These are phyloP conservation scores for Siniperca undulata DNA, from an alignment of 2,797 vertebrate species.

Conservation along the genomic window DNA sequence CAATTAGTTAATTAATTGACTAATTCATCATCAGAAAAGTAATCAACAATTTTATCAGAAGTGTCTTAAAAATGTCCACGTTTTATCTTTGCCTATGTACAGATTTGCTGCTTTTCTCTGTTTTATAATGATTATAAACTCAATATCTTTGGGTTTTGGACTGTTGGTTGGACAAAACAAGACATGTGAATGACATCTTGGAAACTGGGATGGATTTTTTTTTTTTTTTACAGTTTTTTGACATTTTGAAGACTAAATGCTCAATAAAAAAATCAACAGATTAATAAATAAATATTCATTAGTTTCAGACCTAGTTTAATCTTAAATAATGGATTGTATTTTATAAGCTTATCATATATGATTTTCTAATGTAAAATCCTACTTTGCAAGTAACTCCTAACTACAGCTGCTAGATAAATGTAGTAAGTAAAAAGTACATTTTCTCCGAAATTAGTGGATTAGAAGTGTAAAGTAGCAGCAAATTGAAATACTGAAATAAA, in stretches of 20 bases:
- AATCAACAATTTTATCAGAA: neutral
- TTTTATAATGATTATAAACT: neutral
- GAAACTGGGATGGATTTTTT: neutral
- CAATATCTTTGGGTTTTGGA: neutral
- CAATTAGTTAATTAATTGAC: too few species aligned
- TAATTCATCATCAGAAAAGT: neutral
- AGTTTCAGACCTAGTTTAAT: neutral
- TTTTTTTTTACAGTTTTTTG: neutral
- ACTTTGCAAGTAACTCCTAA: neutral
- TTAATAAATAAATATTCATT: constrained; percentile 2
- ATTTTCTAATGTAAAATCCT: neutral
- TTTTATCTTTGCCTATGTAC: neutral
- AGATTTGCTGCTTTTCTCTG: neutral
- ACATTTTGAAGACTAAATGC: neutral
- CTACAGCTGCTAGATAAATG: neutral
- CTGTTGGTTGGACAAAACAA: neutral
- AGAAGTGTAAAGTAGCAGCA: neutral
- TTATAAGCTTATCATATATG: neutral
- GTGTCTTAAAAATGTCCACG: neutral
- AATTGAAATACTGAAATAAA: neutral
- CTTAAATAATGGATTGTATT: constrained; percentile 1
- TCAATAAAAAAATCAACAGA: neutral
- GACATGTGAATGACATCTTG: constrained; percentile 1
- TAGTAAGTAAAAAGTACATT: neutral
- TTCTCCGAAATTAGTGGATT: neutral